Evolutionary conservation across 2,888 invertebrate genomes (phyloP), one percentile per base, ranked within the genome.

Genomic region (Epiperipatus broadwayi): DNA sequence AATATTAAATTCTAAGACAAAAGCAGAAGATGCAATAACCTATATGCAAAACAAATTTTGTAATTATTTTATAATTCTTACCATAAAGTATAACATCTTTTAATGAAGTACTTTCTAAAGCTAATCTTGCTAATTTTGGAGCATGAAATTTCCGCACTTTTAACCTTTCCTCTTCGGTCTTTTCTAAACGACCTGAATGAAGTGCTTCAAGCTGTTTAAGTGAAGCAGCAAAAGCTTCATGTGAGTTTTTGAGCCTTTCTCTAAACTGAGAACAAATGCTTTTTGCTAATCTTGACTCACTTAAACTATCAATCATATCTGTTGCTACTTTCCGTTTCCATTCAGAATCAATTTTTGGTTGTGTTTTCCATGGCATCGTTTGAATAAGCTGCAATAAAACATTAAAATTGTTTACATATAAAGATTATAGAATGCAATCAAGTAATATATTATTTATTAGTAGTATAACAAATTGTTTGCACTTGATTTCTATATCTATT

Each of bases 51-150:
- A n/a, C n/a, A n/a, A n/a, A n/a, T n/a, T n/a, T n/a, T n/a, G n/a
- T n/a, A n/a, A n/a, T n/a, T n/a, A n/a, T n/a, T n/a, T n/a, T n/a
- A 7, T 21, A 15, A 19, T 14, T 47, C 52, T 46, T 50, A 42
- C 83, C 83, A 56, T 73, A 73, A 49, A 73, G 65, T 1, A 81
- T 68, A 40, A 73, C 64, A 55, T 84, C 83, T 45, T 73, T 74
- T 56, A 83, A 70, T 0, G 81, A 81, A 0, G 78, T 78, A 44
- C 78, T 78, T 54, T 84, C 83, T 19, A 85, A 61, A 2, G 79
- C 78, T 8, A 81, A 61, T 28, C 78, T 69, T 1, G 85, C 83
- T 42, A 84, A 71, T 37, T 71, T 67, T 0, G 84, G 85, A 0
- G 83, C 80, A 53, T 78, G 63, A 55, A 70, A 69, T 56, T 79